Conservation (phyloP, 2,888 invertebrate species). For the Gymnoscelis rufifasciata region DNA sequence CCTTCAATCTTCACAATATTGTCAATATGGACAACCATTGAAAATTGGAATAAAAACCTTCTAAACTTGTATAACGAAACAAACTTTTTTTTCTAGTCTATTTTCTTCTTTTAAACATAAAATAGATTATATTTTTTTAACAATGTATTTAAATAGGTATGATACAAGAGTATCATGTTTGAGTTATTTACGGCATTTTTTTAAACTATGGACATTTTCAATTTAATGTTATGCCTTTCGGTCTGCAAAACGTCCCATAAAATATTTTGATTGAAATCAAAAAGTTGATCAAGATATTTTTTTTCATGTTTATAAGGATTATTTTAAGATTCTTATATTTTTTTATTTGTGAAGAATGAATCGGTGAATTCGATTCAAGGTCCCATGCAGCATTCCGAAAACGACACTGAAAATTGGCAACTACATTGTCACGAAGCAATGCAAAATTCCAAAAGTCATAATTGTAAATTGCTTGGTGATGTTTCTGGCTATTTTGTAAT, state of each 20-base stretch:
- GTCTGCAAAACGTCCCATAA: neutral
- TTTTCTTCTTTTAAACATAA: too few species aligned
- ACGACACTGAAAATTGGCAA: constrained; percentile 70
- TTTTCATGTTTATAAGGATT: too few species aligned
- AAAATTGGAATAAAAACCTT: too few species aligned
- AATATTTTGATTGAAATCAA: too few species aligned
- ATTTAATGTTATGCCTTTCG: neutral
- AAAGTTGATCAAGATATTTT: too few species aligned
- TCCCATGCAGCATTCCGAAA: constrained; percentile 71
- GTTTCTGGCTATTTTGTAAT: constrained; percentile 26
- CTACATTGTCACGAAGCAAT: constrained; percentile 80
- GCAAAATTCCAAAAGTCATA: constrained; percentile 44
- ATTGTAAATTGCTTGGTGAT: constrained; percentile 31
- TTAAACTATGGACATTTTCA: neutral
- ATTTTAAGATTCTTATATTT: neutral
- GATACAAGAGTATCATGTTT: too few species aligned
- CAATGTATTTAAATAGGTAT: too few species aligned
- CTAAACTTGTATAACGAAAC: too few species aligned
- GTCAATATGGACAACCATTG: too few species aligned
- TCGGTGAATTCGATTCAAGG: constrained; percentile 7
- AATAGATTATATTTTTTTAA: too few species aligned
- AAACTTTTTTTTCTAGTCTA: too few species aligned
- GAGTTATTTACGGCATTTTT: too few species aligned
- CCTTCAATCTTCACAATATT: constrained; percentile 11
- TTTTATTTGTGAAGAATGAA: constrained; percentile 4